These are phyloP conservation scores for Cyclopterus lumpus DNA, from an alignment of 2,797 vertebrate species.

Conservation along the genomic window DNA sequence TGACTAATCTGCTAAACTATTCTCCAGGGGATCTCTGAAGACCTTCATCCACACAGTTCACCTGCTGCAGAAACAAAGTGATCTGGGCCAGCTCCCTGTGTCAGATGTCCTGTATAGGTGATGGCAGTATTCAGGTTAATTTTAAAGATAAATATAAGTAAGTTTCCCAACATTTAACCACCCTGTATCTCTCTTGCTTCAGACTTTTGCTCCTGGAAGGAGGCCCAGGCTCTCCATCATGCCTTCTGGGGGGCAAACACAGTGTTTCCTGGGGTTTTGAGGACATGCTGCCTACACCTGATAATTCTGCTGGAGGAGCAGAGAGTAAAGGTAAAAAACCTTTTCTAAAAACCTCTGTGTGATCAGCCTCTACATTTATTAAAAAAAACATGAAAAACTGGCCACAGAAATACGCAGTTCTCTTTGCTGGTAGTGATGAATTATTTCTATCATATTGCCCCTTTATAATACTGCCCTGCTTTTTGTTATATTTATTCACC, in stretches of 20 bases:
- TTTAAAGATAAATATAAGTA: neutral
- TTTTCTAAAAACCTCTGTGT: neutral
- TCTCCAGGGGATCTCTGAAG: constrained; percentile 95
- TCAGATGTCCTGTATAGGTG: constrained; percentile 98
- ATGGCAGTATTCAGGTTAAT: constrained; percentile 19
- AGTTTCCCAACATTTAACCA: constrained; percentile 15
- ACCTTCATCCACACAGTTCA: constrained; percentile 99
- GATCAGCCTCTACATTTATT: neutral
- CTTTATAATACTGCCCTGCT: constrained; percentile 9
- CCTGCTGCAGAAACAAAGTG: constrained; percentile 96
- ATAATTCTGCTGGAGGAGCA: constrained; percentile 89
- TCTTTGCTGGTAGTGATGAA: neutral
- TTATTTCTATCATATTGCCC: constrained; percentile 1
- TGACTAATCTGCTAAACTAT: constrained; percentile 42
- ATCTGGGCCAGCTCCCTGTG: constrained; percentile 94
- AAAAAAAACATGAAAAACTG: neutral
- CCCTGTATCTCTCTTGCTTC: constrained; percentile 29
- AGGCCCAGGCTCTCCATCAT: constrained; percentile 96
- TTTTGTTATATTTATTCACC: constrained; percentile 40
- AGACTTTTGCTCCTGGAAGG: constrained; percentile 97
- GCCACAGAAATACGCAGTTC: neutral
- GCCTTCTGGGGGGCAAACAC: constrained; percentile 96
- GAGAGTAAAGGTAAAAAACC: constrained; percentile 92
- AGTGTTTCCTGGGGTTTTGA: constrained; percentile 99
- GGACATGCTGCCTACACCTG: constrained; percentile 97